Evolutionary conservation across 2,888 invertebrate genomes (phyloP), one percentile per base, ranked within the genome.

Genomic region (Pyrgus malvae): DNA sequence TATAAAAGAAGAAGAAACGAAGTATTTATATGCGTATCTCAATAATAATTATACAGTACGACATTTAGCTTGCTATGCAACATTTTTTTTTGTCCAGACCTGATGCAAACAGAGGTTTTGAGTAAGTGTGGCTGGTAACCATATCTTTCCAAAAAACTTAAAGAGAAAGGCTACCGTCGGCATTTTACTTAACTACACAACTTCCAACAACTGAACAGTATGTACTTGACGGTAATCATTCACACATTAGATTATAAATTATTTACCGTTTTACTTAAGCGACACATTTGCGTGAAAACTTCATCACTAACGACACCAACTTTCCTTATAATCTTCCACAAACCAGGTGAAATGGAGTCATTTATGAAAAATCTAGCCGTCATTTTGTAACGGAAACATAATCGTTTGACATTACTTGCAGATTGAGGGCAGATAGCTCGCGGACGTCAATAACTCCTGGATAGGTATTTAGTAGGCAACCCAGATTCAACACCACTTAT

Each of bases 391-490:
- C 51, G 44, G 51, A 51, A 29, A 44, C 51, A 35, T 51, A 51
- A 51, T 51, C 35, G 35, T 44, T 27, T 27, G 27, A 44, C 51
- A 51, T 51, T 50, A 42, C n/a, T 25, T 17, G 9, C 25, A 41
- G 51, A 51, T 51, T 44, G 44, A 51, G 51, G 51, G 35, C 37
- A 51, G 51, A 51, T 44, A 23, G 46, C 16, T 37, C 17, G 37
- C 44, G 51, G 50, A 51, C 50, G 42, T 8, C 3, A 23, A 42
- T 51, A 50, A 50, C 16, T 42, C 42, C 50, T 25, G 17, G 48
- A 46, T 46, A 37, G 42, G 35, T 23, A 37, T 48, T 48, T 46
- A 46, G 48, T 12, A 35, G 21, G 27, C 31, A 31, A 33, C 48
- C 48, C 21, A 49, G 48, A 49, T 49, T 23, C 37, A 17, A 48